Evolutionary conservation across 2,797 vertebrate species (phyloP), one percentile per base, ranked within the genome.

Genomic region (Mus minutoides): DNA sequence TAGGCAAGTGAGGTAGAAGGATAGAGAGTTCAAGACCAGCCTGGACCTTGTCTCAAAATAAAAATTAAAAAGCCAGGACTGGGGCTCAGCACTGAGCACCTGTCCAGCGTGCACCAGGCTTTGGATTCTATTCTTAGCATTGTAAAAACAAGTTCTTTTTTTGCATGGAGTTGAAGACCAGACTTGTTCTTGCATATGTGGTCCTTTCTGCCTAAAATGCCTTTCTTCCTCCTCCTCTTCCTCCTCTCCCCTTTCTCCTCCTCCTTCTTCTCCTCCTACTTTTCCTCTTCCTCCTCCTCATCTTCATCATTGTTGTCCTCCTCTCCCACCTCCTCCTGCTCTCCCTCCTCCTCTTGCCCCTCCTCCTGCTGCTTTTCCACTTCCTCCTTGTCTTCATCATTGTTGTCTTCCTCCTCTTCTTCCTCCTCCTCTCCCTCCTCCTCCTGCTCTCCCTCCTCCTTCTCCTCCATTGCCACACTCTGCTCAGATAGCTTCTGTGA

Each of bases 141-240:
- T 21, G 14, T 10, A 37, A 73, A 80, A 73, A 19, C 6, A 29
- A 54, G 16, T 22, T 73, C 10, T 22, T 22, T 73, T 73, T 58
- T 75, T 34, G 1, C 17, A n/a, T 58, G 26, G 46, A 34, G 34
- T n/a, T 13, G 4, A 60, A 29, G 31, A 54, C 0, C 0, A 0
- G 4, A 75, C 54, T 60, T 0, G 0, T 4, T 60, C 77, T 67
- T 64, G 24, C 9, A 29, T 2, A 17, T 11, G 24, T 4, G 9
- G 26, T 37, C 78, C 67, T 43, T 58, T 77, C 62, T 19, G 5
- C 40, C 40, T 10, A 4, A 12, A 49, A 37, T 29, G 8, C 64
- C 11, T 67, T 10, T 71, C 43, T 49, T 90, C 85, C 52, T 46
- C 40, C 7, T n/a, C 29, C 34, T 67, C 12, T 13, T 62, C 49